Conservation (phyloP, 2,113 vertebrate species). For the Ranitomeya variabilis region DNA sequence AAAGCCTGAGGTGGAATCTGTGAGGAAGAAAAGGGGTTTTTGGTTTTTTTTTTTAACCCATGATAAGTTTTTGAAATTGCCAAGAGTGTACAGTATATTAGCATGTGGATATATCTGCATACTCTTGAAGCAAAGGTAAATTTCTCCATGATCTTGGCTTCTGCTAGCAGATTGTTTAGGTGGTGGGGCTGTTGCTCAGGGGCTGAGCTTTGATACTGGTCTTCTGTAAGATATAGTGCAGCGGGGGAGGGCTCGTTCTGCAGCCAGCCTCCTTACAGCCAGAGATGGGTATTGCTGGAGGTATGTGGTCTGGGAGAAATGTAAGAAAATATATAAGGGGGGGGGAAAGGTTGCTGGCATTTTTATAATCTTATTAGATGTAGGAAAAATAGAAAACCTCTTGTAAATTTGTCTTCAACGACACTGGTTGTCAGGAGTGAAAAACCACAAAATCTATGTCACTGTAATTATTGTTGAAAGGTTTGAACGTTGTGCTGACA, state of each 20-base stretch:
- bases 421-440: background rate
- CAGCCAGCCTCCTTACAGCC: background rate
- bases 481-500: background rate
- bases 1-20: background rate
- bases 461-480: background rate
- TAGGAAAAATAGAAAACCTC: no score
- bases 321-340: background rate
- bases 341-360: background rate
- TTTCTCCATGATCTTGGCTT: background rate
- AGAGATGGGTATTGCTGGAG: background rate
- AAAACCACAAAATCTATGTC: background rate
- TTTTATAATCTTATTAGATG: background rate
- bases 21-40: no score
- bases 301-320: background rate
- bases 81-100: no score
- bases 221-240: background rate
- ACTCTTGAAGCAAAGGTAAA: background rate
- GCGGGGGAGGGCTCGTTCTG: background rate
- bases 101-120: background rate
- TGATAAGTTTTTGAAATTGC: no score
- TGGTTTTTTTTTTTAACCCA: no score
- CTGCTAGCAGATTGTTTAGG: background rate
- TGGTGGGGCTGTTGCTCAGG: background rate
- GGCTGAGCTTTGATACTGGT: background rate
- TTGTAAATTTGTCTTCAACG: background rate